Base-by-base conservation (phyloP, 2,888 invertebrate genomes). In the Coenonympha arcania region DNA sequence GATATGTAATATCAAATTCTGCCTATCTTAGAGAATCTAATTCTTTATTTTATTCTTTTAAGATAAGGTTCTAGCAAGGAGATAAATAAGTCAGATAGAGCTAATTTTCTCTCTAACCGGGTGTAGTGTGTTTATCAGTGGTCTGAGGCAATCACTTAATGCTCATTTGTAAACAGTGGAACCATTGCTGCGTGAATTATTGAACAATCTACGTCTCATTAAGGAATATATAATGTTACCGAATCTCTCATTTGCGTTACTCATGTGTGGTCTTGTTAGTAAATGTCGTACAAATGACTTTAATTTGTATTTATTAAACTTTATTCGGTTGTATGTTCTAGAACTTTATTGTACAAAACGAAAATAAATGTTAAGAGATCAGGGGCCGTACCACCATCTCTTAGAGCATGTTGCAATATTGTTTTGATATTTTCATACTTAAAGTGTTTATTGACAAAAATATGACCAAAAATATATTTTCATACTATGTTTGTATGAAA, bases 101-200 rank as follows among this genome's bases (percentile, higher is more conserved):
- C 13, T 37, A 37, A 22, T 22, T 8, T 37, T 8, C 22, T 22
- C 37, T 6, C 22, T 37, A 37, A 13, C 20, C 16, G 16, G 18
- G 26, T 28, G 59, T 65, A 66, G 65, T 58, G 63, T 65, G 61
- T 65, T 65, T 64, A 58, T 61, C 58, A 50, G 40, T 57, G 60
- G 57, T 61, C 60, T 51, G 60, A 58, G 58, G 63, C 67, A 68
- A 73, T 71, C 68, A 67, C 69, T 69, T 67, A 65, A 59, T 50
- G 58, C 54, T 50, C 58, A 59, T 57, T 60, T 61, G 63, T 59
- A 60, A 58, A 62, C 57, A 61, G 59, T 65, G 64, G 61, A 68
- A 59, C 62, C 62, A 62, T 65, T 64, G 61, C 59, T 54, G 64
- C 65, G 64, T 66, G 62, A 68, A 68, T 71, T 68, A 71, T 69